phyloP scores from a whole-genome alignment of 1,140 invertebrate species.

The Psilanteris sp. region DNA sequence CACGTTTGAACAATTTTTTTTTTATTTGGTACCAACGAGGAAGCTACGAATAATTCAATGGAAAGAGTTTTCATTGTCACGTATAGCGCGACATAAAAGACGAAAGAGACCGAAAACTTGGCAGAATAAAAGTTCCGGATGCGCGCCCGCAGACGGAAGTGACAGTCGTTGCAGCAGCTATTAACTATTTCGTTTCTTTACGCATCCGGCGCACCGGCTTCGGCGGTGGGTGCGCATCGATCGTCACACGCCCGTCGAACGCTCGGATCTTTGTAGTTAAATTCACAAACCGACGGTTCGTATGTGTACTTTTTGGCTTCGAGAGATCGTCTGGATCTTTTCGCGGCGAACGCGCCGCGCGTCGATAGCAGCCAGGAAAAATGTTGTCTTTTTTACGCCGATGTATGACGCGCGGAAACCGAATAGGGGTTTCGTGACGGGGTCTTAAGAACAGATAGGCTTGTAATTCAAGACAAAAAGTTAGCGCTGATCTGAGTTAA shows the following conservation, averaged over 20 bases:
- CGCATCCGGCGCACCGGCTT: constrained; percentile 51
- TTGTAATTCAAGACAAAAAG: constrained; percentile 33
- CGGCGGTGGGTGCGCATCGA: constrained; percentile 47
- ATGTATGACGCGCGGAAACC: too few species aligned
- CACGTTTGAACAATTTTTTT: too few species aligned
- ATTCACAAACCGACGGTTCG: too few species aligned
- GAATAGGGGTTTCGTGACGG: constrained; percentile 3
- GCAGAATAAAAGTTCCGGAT: constrained; percentile 61
- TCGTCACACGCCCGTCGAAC: constrained; percentile 12
- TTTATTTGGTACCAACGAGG: too few species aligned
- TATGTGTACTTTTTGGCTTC: too few species aligned
- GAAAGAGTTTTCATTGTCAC: constrained; percentile 13
- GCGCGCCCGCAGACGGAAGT: constrained; percentile 59
- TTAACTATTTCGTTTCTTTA: constrained; percentile 65
- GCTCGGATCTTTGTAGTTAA: constrained; percentile 13
- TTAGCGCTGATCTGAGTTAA: constrained; percentile 6
- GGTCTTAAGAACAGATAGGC: constrained; percentile 19
- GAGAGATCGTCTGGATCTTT: too few species aligned
- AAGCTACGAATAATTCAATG: too few species aligned
- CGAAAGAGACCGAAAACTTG: constrained; percentile 38
- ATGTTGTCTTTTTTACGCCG: too few species aligned
- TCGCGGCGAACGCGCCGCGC: too few species aligned
- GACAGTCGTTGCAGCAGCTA: constrained; percentile 60
- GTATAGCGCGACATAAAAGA: background rate
- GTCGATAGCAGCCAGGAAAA: too few species aligned